These are phyloP conservation scores for Sylvietta virens DNA, from an alignment of 2,113 vertebrate species.

Conservation along the genomic window DNA sequence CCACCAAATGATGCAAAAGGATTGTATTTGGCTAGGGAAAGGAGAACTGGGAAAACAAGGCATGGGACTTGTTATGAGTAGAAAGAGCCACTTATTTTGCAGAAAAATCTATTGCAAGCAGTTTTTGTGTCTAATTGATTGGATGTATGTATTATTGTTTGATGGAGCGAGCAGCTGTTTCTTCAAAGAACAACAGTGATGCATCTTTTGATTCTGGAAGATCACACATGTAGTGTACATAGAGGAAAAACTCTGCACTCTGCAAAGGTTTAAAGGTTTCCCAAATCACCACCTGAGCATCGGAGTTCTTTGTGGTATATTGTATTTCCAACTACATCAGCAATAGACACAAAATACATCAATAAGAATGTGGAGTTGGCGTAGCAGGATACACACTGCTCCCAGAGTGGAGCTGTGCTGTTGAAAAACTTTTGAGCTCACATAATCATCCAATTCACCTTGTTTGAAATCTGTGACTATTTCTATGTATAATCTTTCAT, in stretches of 20 bases:
- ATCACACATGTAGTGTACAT: rapidly evolving
- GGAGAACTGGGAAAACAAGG: background rate
- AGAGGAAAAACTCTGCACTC: background rate
- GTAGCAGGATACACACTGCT: background rate
- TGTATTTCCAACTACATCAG: background rate
- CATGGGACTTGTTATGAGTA: background rate
- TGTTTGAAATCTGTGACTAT: background rate
- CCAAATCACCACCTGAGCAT: background rate
- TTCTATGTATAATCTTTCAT: background rate
- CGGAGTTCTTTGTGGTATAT: background rate
- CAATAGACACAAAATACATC: background rate
- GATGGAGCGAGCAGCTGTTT: background rate
- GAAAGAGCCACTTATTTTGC: background rate
- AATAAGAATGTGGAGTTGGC: background rate
- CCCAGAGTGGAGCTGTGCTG: background rate
- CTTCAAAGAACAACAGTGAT: background rate
- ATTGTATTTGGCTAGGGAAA: background rate
- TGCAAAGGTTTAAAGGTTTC: background rate
- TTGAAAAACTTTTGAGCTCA: background rate
- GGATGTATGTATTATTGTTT: background rate
- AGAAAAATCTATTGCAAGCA: background rate
- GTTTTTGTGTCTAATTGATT: background rate
- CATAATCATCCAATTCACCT: background rate
- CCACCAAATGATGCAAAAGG: background rate
- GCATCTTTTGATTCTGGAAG: background rate